Evolutionary conservation across 2,888 invertebrate genomes (phyloP).

Genomic region (Calliopum simillimum): DNA sequence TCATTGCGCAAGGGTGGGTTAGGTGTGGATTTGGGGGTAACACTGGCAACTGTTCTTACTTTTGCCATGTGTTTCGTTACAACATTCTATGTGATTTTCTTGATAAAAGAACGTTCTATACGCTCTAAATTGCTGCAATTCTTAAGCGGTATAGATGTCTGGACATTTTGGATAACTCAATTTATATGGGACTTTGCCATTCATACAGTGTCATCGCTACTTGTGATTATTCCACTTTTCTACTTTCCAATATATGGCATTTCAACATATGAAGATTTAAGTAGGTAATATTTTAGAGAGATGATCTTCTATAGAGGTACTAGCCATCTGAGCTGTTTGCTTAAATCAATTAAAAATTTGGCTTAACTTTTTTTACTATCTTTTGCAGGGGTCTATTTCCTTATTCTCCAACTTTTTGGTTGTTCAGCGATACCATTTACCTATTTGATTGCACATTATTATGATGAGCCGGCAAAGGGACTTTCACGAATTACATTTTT

Average conservation of each 20-base stretch:
- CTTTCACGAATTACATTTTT: slow-evolving; percentile 79
- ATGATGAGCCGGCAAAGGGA: slow-evolving; percentile 79
- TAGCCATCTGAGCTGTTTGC: too few species aligned
- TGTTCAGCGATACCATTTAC: slow-evolving; percentile 79
- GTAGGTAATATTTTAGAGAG: slow-evolving; percentile 40
- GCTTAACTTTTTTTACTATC: too few species aligned
- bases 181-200: slow-evolving; percentile 70
- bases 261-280: slow-evolving; percentile 42
- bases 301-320: neutral
- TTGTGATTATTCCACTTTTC: slow-evolving; percentile 72
- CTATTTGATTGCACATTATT: slow-evolving; percentile 78
- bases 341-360: too few species aligned
- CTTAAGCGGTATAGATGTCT: slow-evolving; percentile 76
- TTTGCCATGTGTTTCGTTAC: slow-evolving; percentile 70
- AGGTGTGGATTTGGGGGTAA: slow-evolving; percentile 67
- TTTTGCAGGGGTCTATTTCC: slow-evolving; percentile 69
- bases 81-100: slow-evolving; percentile 72
- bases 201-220: slow-evolving; percentile 76
- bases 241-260: slow-evolving; percentile 74
- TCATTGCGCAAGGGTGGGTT: slow-evolving; percentile 61
- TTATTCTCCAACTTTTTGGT: slow-evolving; percentile 77
- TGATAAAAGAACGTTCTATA: slow-evolving; percentile 73
- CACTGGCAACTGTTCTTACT: slow-evolving; percentile 72
- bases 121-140: slow-evolving; percentile 80
- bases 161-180: slow-evolving; percentile 77